Percentiles rank a stretch among this genome's conserved stretches.
phyloP scores from a whole-genome alignment of 2,888 invertebrate genomes.

The Pristionchus entomophagus region DNA sequence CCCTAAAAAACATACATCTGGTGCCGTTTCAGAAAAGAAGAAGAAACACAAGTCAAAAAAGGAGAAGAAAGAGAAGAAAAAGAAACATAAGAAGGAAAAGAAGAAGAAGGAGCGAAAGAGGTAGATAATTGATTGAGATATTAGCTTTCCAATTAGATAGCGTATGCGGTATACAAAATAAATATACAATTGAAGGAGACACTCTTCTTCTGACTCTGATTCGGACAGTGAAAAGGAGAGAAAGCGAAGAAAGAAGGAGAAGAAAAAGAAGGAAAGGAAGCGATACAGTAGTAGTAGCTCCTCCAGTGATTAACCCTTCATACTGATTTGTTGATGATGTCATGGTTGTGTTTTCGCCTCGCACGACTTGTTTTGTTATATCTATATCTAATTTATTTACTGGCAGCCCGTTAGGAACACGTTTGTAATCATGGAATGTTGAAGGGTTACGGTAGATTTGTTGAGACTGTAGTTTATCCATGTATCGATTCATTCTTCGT shows the following conservation, averaged over 20 bases:
- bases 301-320: neutral
- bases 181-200: neutral
- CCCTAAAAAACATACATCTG: too few relatives aligned
- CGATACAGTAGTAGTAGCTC: neutral
- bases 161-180: neutral
- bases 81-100: conserved; percentile 42
- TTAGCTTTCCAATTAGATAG: neutral
- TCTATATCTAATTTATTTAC: neutral
- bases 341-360: neutral
- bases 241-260: conserved; percentile 47
- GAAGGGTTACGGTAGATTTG: neutral
- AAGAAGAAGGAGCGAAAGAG: conserved; percentile 42
- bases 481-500: neutral
- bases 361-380: neutral
- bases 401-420: conserved; percentile 6
- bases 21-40: conserved; percentile 5
- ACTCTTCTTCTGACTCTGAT: conserved; percentile 20
- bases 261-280: conserved; percentile 30
- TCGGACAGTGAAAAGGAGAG: conserved; percentile 50
- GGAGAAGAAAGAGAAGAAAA: conserved; percentile 22
- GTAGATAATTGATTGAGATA: neutral
- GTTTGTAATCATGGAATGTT: conserved; percentile 9
- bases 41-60: conserved; percentile 16
- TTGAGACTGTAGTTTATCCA: neutral
- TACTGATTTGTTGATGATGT: neutral